These are phyloP conservation scores for Watsonalla binaria DNA, from an alignment of 2,888 invertebrate genomes.

Conservation along the genomic window DNA sequence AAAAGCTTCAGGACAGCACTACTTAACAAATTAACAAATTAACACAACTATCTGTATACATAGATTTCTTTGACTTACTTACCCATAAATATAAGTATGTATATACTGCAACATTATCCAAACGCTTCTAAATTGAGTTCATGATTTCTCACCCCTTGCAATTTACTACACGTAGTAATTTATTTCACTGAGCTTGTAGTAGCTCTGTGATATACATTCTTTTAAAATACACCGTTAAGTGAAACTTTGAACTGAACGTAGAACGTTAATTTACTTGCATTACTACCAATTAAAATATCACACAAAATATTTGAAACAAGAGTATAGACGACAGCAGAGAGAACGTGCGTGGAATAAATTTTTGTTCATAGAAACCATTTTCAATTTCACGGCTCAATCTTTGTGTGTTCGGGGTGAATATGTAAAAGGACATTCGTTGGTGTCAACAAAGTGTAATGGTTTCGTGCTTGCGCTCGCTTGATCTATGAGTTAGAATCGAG, in stretches of 20 bases:
- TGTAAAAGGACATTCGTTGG: conserved; percentile 74
- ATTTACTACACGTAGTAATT: conserved; percentile 23
- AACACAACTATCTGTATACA: no score
- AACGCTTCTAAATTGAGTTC: conserved; percentile 22
- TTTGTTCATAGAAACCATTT: conserved; percentile 76
- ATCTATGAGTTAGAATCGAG: conserved; percentile 62
- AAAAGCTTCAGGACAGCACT: no score
- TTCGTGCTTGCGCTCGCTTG: conserved; percentile 66
- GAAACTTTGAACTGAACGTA: conserved; percentile 9
- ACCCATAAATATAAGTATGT: no score
- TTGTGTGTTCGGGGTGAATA: conserved; percentile 75
- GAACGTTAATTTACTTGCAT: conserved; percentile 31
- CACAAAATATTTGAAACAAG: neutral
- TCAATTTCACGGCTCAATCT: conserved; percentile 78
- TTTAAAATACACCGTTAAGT: neutral
- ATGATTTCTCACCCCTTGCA: conserved; percentile 25
- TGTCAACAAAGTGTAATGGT: conserved; percentile 76
- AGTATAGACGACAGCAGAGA: conserved; percentile 45
- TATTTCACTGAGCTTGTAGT: conserved; percentile 13
- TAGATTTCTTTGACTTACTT: no score
- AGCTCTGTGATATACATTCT: neutral
- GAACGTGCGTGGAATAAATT: conserved; percentile 70
- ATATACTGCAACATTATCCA: neutral
- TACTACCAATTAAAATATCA: neutral
- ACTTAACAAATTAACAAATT: no score